phyloP scores from a whole-genome alignment of 2,113 vertebrate genomes.

The Promerops cafer region DNA sequence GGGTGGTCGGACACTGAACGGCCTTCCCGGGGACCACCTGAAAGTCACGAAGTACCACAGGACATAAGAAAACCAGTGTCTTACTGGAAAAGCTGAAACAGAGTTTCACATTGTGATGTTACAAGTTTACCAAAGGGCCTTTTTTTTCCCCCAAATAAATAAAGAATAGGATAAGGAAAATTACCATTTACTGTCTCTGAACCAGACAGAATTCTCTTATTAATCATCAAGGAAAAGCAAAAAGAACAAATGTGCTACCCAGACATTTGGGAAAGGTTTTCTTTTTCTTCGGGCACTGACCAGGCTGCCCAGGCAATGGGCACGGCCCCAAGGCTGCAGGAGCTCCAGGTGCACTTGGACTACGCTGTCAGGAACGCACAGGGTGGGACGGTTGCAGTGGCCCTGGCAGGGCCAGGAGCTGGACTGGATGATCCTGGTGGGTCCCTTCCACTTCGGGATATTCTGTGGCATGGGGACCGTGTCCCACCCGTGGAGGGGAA shows the following conservation, averaged over 20 bases:
- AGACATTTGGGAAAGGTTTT: not conserved
- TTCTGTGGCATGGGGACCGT: not conserved
- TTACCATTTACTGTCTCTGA: not conserved
- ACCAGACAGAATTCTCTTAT: not conserved
- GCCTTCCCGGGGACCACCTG: not conserved
- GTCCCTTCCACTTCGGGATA: not conserved
- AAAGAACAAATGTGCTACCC: not conserved
- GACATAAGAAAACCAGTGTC: fast-evolving
- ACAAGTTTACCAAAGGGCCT: not conserved
- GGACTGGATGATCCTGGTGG: fast-evolving
- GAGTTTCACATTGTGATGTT: not conserved
- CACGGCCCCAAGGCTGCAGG: not conserved
- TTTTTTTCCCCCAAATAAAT: not conserved
- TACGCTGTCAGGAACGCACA: fast-evolving
- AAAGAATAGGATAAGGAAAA: not conserved
- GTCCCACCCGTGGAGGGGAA: no score
- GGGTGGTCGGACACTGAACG: not conserved
- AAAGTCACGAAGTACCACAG: not conserved
- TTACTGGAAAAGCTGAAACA: not conserved
- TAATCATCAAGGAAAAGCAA: not conserved
- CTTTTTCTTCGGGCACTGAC: not conserved
- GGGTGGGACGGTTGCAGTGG: not conserved
- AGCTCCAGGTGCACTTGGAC: fast-evolving
- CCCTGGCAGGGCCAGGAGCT: not conserved
- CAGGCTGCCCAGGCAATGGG: not conserved